These are phyloP conservation scores for Proterorhinus semilunaris DNA, from an alignment of 2,113 vertebrate species.

Conservation along the genomic window DNA sequence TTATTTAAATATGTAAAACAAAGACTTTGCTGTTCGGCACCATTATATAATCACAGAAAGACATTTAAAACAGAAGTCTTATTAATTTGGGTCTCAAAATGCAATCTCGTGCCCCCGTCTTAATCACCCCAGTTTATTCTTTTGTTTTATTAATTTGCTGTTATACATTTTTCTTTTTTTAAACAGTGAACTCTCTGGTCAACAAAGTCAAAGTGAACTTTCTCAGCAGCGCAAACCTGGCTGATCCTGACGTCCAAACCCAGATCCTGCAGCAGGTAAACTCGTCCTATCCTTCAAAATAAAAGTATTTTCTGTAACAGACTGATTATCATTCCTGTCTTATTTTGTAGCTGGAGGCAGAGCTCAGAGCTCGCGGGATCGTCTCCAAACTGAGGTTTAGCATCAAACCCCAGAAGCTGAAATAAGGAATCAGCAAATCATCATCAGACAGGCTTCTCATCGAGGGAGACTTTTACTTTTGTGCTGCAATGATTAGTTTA, in stretches of 20 bases:
- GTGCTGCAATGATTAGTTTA: too few relatives aligned
- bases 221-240: neutral
- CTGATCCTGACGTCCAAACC: neutral
- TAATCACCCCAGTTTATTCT: too few relatives aligned
- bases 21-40: too few relatives aligned
- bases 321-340: neutral
- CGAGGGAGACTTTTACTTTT: too few relatives aligned
- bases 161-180: neutral
- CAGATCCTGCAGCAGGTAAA: conserved; percentile 6
- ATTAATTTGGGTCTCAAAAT: too few relatives aligned
- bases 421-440: neutral
- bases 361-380: neutral
- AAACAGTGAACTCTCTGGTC: neutral
- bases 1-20: too few relatives aligned
- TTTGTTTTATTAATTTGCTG: too few relatives aligned
- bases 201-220: neutral
- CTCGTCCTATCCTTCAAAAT: neutral
- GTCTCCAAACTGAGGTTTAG: neutral
- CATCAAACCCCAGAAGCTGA: neutral
- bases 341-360: neutral
- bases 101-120: too few relatives aligned
- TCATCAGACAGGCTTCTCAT: neutral
- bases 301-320: neutral
- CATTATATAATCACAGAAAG: too few relatives aligned
- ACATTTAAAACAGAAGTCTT: too few relatives aligned